Evolutionary conservation across 1,140 invertebrate species (phyloP).

Genomic region (Hetaerina americana): DNA sequence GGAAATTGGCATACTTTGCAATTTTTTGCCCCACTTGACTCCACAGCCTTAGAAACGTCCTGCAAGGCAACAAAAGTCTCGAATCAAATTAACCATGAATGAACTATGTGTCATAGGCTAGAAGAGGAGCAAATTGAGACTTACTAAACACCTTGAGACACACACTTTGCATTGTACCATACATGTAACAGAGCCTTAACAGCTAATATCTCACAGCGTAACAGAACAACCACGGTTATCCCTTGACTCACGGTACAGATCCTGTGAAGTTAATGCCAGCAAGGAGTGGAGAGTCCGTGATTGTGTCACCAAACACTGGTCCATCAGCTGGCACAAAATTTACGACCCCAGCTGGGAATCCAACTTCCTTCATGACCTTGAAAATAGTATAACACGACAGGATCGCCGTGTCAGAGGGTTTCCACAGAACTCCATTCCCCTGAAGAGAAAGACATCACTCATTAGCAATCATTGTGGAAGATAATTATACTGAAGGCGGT

Average conservation of each 20-base stretch:
- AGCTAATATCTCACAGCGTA: too few relatives aligned
- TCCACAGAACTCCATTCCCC: conserved; percentile 95
- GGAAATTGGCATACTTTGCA: conserved; percentile 76
- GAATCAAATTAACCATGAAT: too few relatives aligned
- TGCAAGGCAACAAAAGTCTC: too few relatives aligned
- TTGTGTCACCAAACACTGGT: conserved; percentile 84
- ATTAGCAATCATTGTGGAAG: too few relatives aligned
- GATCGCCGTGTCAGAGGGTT: conserved; percentile 95
- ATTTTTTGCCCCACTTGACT: conserved; percentile 84
- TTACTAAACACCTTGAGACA: too few relatives aligned
- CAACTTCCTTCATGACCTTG: conserved; percentile 84
- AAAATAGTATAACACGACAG: conserved; percentile 93
- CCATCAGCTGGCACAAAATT: conserved; percentile 95
- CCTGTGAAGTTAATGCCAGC: conserved; percentile 96
- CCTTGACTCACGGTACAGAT: conserved; percentile 67
- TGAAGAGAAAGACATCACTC: too few relatives aligned
- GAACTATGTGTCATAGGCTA: too few relatives aligned
- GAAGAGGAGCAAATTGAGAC: too few relatives aligned
- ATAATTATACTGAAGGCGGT: too few relatives aligned
- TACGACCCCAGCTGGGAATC: conserved; percentile 88
- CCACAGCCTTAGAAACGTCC: conserved; percentile 90
- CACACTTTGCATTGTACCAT: too few relatives aligned
- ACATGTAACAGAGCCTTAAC: too few relatives aligned
- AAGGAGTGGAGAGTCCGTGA: conserved; percentile 72
- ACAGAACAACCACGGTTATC: background rate